Evolutionary conservation across 2,888 invertebrate genomes (phyloP).

Genomic region (Torymus texanus): DNA sequence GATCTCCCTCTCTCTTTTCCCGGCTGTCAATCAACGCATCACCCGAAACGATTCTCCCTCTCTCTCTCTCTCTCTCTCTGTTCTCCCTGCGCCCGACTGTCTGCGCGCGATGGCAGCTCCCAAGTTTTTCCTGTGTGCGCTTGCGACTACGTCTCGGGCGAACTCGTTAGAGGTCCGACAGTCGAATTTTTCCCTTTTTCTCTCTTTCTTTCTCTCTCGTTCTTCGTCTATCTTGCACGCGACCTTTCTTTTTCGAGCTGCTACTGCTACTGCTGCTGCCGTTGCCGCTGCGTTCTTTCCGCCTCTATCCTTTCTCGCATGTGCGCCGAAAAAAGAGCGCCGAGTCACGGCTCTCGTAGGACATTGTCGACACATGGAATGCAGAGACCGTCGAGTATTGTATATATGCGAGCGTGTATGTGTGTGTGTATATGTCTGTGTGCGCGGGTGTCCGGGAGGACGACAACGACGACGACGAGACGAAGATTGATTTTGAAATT

Average conservation of each 20-base stretch:
- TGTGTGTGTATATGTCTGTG: neutral
- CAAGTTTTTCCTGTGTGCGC: slow-evolving; percentile 41
- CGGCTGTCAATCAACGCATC: slow-evolving; percentile 57
- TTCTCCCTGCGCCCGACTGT: neutral
- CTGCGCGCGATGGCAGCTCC: neutral
- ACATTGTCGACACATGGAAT: slow-evolving; percentile 55
- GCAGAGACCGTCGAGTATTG: slow-evolving; percentile 21
- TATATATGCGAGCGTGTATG: neutral
- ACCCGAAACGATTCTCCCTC: slow-evolving; percentile 40
- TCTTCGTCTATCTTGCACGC: neutral
- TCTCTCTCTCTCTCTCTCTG: neutral
- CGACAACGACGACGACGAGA: neutral
- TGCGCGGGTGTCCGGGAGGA: slow-evolving; percentile 14
- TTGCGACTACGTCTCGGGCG: slow-evolving; percentile 63
- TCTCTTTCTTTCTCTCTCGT: neutral
- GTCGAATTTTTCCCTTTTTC: slow-evolving; percentile 63
- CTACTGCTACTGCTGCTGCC: neutral
- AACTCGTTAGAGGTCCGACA: slow-evolving; percentile 69
- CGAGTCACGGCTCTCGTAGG: slow-evolving; percentile 17
- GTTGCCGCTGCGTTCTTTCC: slow-evolving; percentile 3
- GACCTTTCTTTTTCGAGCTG: slow-evolving; percentile 30
- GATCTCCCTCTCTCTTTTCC: slow-evolving; percentile 19
- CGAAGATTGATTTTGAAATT: slow-evolving; percentile 39
- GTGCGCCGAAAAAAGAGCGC: slow-evolving; percentile 36
- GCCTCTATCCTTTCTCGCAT: slow-evolving; percentile 21